Evolutionary conservation across 2,113 vertebrate species (phyloP).

Genomic region (Neolamprologus devosi): DNA sequence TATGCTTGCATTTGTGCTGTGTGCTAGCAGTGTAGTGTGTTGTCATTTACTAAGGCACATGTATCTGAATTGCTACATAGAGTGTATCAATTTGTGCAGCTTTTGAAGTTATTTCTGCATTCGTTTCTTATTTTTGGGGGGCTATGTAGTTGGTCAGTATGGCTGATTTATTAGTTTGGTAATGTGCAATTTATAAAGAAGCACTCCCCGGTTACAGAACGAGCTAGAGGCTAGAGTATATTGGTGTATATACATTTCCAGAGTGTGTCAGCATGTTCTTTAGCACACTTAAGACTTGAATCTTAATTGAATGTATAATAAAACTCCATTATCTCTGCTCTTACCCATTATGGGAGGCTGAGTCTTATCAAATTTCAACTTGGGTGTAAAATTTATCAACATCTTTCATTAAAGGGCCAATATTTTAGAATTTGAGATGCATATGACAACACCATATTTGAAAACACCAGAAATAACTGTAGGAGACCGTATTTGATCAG

Average conservation of each 20-base stretch:
- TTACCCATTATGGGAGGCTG: neutral
- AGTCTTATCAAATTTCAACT: neutral
- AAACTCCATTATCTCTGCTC: neutral
- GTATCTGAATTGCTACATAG: neutral
- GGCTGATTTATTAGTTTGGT: neutral
- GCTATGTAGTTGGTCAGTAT: neutral
- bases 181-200: neutral
- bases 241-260: neutral
- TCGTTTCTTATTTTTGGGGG: neutral
- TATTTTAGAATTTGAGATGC: neutral
- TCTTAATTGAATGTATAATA: neutral
- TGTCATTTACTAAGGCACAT: neutral
- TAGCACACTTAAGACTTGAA: neutral
- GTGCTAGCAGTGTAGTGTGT: neutral
- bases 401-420: neutral
- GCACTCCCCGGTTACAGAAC: neutral
- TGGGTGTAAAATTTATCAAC: neutral
- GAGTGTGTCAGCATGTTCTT: neutral
- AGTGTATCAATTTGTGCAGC: neutral
- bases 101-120: neutral
- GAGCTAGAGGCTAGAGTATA: neutral
- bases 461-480: neutral
- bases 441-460: neutral
- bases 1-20: neutral
- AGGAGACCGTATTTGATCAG: neutral